Conservation (phyloP, 2,113 vertebrate species). For the Lasiurus cinereus region DNA sequence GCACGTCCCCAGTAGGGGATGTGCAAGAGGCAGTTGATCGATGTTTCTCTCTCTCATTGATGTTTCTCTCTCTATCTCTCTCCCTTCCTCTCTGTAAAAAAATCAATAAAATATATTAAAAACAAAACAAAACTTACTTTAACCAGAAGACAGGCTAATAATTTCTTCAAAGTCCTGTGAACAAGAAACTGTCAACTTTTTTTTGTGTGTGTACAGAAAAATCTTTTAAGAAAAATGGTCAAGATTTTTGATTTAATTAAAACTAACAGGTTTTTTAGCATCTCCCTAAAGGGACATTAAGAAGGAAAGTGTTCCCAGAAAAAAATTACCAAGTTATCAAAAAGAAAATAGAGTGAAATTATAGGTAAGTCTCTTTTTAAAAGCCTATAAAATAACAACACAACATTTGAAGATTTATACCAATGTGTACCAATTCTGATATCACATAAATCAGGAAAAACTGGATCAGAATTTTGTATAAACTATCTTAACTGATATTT, state of each 20-base stretch:
- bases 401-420: not conserved
- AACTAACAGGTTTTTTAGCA: not conserved
- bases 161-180: not conserved
- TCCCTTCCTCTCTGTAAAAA: no score
- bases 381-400: not conserved
- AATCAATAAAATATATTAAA: no score
- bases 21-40: no score
- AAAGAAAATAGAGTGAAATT: not conserved
- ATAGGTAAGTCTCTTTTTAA: not conserved
- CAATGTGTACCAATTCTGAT: not conserved
- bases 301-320: not conserved
- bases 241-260: not conserved
- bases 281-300: not conserved
- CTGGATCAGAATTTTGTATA: not conserved
- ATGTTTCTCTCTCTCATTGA: no score
- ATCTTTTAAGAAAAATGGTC: not conserved
- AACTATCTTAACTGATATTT: not conserved
- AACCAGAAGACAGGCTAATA: not conserved
- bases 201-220: not conserved
- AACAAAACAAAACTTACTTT: not conserved
- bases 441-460: not conserved
- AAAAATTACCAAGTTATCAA: not conserved
- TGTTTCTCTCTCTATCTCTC: no score
- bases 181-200: not conserved
- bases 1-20: no score